These are phyloP conservation scores for Odontesthes bonariensis DNA, from an alignment of 2,113 vertebrate genomes.

Conservation along the genomic window DNA sequence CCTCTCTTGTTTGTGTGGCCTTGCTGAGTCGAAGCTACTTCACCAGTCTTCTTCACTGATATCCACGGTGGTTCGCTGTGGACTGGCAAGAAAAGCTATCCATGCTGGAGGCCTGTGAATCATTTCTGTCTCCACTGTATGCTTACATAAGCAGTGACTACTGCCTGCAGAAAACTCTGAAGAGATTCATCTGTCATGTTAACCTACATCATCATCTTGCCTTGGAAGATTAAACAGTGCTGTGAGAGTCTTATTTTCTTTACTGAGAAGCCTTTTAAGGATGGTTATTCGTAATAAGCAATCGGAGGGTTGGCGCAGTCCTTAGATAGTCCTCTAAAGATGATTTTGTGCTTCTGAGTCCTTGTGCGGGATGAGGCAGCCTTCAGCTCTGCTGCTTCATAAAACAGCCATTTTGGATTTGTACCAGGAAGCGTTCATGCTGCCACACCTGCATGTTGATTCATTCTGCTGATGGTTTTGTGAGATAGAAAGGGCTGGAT, in stretches of 20 bases:
- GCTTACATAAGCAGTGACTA: conserved; percentile 66
- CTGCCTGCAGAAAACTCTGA: conserved; percentile 41
- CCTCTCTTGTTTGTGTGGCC: not conserved
- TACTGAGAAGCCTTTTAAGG: not conserved
- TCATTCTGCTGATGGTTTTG: conserved; percentile 44
- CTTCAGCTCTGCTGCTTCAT: conserved; percentile 39
- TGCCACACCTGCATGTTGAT: conserved; percentile 43
- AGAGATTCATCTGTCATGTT: conserved; percentile 48
- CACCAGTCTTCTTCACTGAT: not conserved
- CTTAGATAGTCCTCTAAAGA: conserved; percentile 36
- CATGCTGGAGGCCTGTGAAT: conserved; percentile 61
- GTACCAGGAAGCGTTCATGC: conserved; percentile 36
- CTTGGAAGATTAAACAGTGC: conserved; percentile 25
- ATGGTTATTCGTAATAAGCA: conserved; percentile 11
- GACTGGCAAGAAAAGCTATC: conserved; percentile 32
- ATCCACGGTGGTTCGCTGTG: conserved; percentile 10
- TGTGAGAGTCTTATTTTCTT: conserved; percentile 23
- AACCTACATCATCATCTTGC: conserved; percentile 44
- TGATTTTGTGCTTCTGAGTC: conserved; percentile 38
- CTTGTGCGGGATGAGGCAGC: conserved; percentile 34
- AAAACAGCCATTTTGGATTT: conserved; percentile 55
- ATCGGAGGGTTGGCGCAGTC: conserved; percentile 11
- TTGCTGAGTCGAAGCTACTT: not conserved
- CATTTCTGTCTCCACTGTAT: conserved; percentile 45
- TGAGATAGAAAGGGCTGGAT: conserved; percentile 33